These are phyloP conservation scores for Fregetta grallaria DNA, from an alignment of 2,113 vertebrate genomes.

Conservation along the genomic window DNA sequence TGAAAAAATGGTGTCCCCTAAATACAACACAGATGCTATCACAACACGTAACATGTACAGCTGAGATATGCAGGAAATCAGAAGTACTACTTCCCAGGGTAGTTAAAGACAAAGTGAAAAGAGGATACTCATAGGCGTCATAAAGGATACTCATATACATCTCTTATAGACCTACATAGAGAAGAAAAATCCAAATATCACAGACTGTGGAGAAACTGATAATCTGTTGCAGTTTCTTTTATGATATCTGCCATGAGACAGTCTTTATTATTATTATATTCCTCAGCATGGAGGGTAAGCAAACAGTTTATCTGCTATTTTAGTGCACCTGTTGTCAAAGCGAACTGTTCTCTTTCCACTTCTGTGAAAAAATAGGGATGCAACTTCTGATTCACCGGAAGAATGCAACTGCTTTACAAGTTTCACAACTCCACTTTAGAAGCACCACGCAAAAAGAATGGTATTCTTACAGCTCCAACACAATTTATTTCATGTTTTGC, in stretches of 20 bases:
- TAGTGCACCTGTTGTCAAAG: not conserved
- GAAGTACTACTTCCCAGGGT: not conserved
- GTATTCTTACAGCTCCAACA: not conserved
- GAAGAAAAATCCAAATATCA: not conserved
- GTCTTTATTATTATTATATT: not conserved
- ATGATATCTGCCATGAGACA: not conserved
- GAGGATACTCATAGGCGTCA: not conserved
- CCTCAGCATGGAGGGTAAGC: not conserved
- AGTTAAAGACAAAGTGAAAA: not conserved
- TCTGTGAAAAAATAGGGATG: not conserved
- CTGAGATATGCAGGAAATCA: not conserved
- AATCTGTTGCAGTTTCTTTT: not conserved
- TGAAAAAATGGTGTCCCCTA: not conserved
- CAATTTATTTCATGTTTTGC: not conserved
- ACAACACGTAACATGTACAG: not conserved
- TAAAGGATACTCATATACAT: not conserved
- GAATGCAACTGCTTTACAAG: not conserved
- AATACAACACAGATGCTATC: not conserved
- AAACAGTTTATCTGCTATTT: constrained; percentile 7
- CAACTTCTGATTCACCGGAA: not conserved
- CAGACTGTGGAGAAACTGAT: not conserved
- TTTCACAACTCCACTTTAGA: not conserved
- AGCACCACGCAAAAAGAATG: rapidly evolving
- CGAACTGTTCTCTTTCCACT: not conserved
- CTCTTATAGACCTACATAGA: not conserved